Evolutionary conservation across 2,113 vertebrate genomes (phyloP).

Genomic region (Vanacampus margaritifer): DNA sequence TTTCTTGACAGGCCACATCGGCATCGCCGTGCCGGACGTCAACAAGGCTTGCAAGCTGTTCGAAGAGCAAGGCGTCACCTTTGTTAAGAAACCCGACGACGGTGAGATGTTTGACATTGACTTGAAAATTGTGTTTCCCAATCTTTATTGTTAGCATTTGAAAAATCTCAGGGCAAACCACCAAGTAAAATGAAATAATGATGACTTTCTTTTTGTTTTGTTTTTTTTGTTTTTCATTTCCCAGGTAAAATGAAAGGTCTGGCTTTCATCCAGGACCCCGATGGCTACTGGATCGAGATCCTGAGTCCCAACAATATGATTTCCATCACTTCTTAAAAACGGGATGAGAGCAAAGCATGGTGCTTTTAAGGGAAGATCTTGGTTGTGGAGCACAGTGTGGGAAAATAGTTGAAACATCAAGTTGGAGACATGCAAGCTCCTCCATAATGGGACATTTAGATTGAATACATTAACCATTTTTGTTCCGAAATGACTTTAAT

Average conservation of each 20-base stretch:
- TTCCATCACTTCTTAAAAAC: constrained; percentile 72
- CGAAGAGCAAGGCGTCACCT: constrained; percentile 90
- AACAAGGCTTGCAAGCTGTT: constrained; percentile 88
- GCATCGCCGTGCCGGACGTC: constrained; percentile 94
- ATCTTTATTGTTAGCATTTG: too few species aligned
- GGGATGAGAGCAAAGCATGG: constrained; percentile 15
- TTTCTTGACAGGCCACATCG: constrained; percentile 84
- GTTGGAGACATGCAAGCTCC: constrained; percentile 7
- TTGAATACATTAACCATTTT: constrained; percentile 8
- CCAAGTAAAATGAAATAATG: neutral
- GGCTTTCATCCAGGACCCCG: constrained; percentile 97
- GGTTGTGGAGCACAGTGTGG: neutral
- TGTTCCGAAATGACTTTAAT: neutral
- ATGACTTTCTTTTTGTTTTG: neutral
- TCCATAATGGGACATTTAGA: constrained; percentile 16
- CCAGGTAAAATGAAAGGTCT: constrained; percentile 97
- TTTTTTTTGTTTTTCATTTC: neutral
- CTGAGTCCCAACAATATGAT: constrained; percentile 90
- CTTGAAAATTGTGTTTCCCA: neutral
- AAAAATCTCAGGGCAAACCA: too few species aligned
- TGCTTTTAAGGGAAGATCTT: constrained; percentile 4
- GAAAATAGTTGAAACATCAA: neutral
- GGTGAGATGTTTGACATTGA: constrained; percentile 70
- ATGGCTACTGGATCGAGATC: constrained; percentile 98
- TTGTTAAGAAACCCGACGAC: constrained; percentile 95